Evolutionary conservation across 2,113 vertebrate species (phyloP), one percentile per base, ranked within the genome.

Genomic region (Gobius niger): DNA sequence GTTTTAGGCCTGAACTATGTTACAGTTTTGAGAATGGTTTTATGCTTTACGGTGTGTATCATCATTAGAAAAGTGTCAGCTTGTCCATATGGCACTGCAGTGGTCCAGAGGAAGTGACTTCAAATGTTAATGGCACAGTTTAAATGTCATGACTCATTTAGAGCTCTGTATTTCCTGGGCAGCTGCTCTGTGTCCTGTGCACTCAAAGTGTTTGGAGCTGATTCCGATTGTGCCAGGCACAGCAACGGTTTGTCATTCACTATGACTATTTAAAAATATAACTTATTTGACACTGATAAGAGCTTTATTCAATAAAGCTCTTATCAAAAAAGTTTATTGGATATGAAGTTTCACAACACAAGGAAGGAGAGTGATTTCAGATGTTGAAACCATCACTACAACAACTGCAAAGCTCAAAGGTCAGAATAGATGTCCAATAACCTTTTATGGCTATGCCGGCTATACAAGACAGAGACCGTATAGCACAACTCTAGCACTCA

Each of bases 401-500:
- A 40, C 63, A 52, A 44, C 16, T 47, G 60, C 75, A 56, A 7
- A 76, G 80, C 85, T 86, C 85, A 89, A 91, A 90, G 90, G 87
- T 90, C 81, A 81, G 34, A 7, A 11, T 1, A 73, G 59, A 82
- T 62, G 49, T 57, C 44, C 53, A 64, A 71, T 87, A 61, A 63
- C 46, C 50, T 63, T 91, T 88, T 89, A 88, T 85, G 82, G 79
- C 65, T 52, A 69, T 24, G 0, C 15, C 75, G 56, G 65, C 34
- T 64, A 74, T 44, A 46, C 1, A 24, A 9, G 47, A 13, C 70
- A 0, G 2, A 60, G 4, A 60, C 12, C 49, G 7, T 79, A 82
- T 67, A 56, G 42, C 72, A 67, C 14, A 42, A 10, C 2, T 62
- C 49, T 18, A 47, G 62, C 68, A 46, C 19, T 56, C 3, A 14